phyloP scores from a whole-genome alignment of 37 sponge, comb jelly and placozoan genomes.

The Sycon ciliatum region DNA sequence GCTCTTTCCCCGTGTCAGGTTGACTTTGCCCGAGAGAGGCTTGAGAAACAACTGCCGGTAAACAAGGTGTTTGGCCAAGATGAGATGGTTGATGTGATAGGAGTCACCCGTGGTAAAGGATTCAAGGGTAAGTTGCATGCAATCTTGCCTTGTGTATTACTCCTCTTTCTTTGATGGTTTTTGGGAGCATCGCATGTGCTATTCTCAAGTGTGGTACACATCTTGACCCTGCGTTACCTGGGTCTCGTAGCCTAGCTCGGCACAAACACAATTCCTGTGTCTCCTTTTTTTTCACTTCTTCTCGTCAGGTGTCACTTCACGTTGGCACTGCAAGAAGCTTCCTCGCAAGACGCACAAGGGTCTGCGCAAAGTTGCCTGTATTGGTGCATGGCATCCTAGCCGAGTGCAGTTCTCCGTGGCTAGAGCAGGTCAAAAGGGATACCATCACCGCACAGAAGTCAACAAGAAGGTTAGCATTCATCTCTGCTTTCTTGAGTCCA shows the following conservation, averaged over 20 bases:
- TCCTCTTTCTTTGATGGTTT: no score
- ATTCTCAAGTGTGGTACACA: no score
- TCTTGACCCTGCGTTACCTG: no score
- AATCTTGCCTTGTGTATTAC: no score
- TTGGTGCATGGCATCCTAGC: slow-evolving; percentile 99
- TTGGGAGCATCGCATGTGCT: no score
- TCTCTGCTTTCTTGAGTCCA: no score
- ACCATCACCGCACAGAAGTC: slow-evolving; percentile 96
- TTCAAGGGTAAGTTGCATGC: no score
- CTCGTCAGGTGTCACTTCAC: slow-evolving; percentile 96
- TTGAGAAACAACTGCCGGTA: slow-evolving; percentile 81
- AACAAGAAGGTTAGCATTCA: no score
- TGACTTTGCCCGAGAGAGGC: slow-evolving; percentile 73
- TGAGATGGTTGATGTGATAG: slow-evolving; percentile 90
- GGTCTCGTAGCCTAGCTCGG: no score
- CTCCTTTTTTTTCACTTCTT: no score
- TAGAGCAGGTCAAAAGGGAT: slow-evolving; percentile 96
- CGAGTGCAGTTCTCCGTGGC: slow-evolving; percentile 89
- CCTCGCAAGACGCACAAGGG: slow-evolving; percentile 99
- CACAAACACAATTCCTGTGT: no score
- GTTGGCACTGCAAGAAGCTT: slow-evolving; percentile 94
- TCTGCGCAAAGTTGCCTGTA: slow-evolving; percentile 97
- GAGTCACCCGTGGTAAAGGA: slow-evolving; percentile 93
- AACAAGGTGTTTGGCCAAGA: slow-evolving; percentile 74
- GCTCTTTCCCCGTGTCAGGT: no score